Evolutionary conservation across 2,888 invertebrate genomes (phyloP).

Genomic region (Junonia oenone): DNA sequence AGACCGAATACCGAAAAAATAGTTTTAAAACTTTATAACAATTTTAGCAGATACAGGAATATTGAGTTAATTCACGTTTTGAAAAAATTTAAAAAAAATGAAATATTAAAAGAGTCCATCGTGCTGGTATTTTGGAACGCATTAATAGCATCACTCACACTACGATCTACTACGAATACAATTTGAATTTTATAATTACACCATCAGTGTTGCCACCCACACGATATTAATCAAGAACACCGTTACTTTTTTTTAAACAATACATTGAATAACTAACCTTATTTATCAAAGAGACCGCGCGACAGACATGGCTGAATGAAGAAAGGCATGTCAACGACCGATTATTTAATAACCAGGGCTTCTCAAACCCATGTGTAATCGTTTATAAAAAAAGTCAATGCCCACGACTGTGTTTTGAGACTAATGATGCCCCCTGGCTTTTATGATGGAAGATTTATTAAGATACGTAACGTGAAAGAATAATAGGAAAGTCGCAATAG

Average conservation of each 20-base stretch:
- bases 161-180: neutral
- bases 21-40: too few relatives aligned
- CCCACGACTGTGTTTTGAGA: neutral
- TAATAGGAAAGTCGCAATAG: too few relatives aligned
- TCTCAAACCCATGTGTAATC: neutral
- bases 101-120: too few relatives aligned
- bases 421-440: slow-evolving; percentile 13
- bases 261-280: slow-evolving; percentile 5
- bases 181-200: neutral
- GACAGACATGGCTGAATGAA: slow-evolving; percentile 5
- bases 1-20: too few relatives aligned
- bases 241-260: slow-evolving; percentile 4
- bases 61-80: too few relatives aligned
- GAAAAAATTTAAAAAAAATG: too few relatives aligned
- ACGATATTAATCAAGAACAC: slow-evolving; percentile 1
- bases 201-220: neutral
- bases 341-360: slow-evolving; percentile 4
- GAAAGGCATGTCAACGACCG: slow-evolving; percentile 7
- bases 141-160: too few relatives aligned
- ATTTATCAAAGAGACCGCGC: slow-evolving; percentile 16
- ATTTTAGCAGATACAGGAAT: too few relatives aligned
- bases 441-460: too few relatives aligned
- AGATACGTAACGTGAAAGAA: too few relatives aligned
- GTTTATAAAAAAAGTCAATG: slow-evolving; percentile 3
- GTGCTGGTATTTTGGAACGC: too few relatives aligned